These are phyloP conservation scores for Branchipolynoe longqiensis DNA, from an alignment of 2,888 invertebrate genomes.

Conservation along the genomic window DNA sequence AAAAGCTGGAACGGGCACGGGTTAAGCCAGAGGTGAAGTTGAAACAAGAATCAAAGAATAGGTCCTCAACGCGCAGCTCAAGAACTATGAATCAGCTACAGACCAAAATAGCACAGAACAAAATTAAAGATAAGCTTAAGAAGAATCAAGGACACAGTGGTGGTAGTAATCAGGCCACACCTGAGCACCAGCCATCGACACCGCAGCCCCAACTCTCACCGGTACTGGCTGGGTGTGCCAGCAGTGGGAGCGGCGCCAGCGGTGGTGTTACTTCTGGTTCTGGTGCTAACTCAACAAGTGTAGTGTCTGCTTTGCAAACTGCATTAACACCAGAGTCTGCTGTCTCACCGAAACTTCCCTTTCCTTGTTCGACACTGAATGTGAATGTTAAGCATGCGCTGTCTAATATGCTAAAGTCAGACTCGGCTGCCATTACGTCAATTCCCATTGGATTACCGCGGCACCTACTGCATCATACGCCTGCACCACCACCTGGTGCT, in stretches of 20 bases:
- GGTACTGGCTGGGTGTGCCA: conserved; percentile 24
- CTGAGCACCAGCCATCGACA: conserved; percentile 16
- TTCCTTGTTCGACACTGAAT: conserved; percentile 41
- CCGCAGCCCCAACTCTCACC: conserved; percentile 44
- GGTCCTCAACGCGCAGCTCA: conserved; percentile 73
- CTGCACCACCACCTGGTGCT: conserved; percentile 8
- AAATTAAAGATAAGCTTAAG: conserved; percentile 81
- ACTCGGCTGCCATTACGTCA: conserved; percentile 27
- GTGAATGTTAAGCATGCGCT: conserved; percentile 36
- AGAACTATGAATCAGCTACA: conserved; percentile 81
- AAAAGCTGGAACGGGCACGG: conserved; percentile 77
- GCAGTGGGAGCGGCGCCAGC: no score
- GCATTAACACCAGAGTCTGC: conserved; percentile 15
- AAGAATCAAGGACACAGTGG: conserved; percentile 67
- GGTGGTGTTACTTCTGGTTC: neutral
- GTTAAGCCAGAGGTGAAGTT: conserved; percentile 70
- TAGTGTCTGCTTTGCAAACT: conserved; percentile 13
- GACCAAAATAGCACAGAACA: conserved; percentile 82
- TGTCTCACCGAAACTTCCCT: conserved; percentile 11
- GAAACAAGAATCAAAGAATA: conserved; percentile 47
- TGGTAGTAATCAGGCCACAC: conserved; percentile 26
- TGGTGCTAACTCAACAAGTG: neutral
- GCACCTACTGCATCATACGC: conserved; percentile 27
- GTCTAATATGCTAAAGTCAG: conserved; percentile 40
- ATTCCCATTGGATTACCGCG: conserved; percentile 38